These are phyloP conservation scores for Polydrusus tereticollis DNA, from an alignment of 2,888 invertebrate genomes.

Conservation along the genomic window DNA sequence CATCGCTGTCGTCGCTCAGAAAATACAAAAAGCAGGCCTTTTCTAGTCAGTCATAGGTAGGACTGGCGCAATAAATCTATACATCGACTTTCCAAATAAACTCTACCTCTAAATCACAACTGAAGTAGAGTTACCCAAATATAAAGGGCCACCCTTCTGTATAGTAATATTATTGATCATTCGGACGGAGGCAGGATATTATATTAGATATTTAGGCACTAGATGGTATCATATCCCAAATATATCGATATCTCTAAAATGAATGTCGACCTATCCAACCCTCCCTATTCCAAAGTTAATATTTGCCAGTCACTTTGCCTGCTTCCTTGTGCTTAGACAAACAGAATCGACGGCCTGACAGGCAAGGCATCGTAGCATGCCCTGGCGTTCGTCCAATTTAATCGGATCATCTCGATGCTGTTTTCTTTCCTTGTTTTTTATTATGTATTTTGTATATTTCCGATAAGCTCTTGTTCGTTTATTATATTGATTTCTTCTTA, in stretches of 20 bases:
- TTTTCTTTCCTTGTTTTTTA: slow-evolving; percentile 18
- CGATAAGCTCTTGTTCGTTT: slow-evolving; percentile 2
- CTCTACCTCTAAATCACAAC: neutral
- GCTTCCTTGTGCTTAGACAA: slow-evolving; percentile 49
- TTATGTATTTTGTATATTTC: slow-evolving; percentile 7
- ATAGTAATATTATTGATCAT: too few species aligned
- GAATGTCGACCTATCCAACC: neutral
- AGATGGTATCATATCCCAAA: too few species aligned
- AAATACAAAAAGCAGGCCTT: slow-evolving; percentile 34
- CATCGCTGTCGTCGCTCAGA: slow-evolving; percentile 25
- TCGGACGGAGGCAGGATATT: too few species aligned
- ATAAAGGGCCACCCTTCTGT: too few species aligned
- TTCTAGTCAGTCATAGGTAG: slow-evolving; percentile 33
- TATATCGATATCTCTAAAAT: neutral
- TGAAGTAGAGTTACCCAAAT: neutral
- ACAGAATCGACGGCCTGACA: slow-evolving; percentile 48
- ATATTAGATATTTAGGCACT: too few species aligned
- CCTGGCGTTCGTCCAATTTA: slow-evolving; percentile 56
- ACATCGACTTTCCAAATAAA: neutral
- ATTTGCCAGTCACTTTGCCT: slow-evolving; percentile 53
- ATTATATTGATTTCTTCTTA: slow-evolving; percentile 14
- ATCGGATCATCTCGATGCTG: slow-evolving; percentile 51
- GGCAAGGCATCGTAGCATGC: slow-evolving; percentile 41
- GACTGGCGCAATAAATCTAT: neutral
- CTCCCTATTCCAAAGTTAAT: slow-evolving; percentile 44